Evolutionary conservation across 2,797 vertebrate species (phyloP), one percentile per base, ranked within the genome.

Genomic region (Propithecus deckenii): DNA sequence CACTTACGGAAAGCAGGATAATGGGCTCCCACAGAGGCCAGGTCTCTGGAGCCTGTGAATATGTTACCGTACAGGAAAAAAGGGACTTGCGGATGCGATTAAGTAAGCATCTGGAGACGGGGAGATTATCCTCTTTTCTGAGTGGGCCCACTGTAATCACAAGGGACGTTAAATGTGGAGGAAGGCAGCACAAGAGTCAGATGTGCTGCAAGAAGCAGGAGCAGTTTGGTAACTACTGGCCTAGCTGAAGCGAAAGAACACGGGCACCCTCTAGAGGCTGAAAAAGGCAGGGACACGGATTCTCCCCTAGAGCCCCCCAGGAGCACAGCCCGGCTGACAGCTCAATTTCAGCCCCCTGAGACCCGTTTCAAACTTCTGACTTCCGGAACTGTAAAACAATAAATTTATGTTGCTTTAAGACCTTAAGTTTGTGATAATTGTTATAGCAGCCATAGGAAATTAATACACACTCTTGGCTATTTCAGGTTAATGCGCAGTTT

Each of bases 261-360:
- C 22, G 23, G 20, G 48, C 32, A 7, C 84, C 80, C 88, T 67
- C 95, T 79, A 84, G 48, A 48, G 91, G 95, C 75, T 35, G 5
- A 11, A 63, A 61, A 55, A 10, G 2, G 57, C 32, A 89, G 38
- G 61, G 52, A 83, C 25, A 11, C 4, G 1, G 50, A 32, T 65
- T 67, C 10, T 67, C 14, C 13, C 76, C 38, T 8, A 9, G 80
- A 69, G 41, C 69, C 25, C 25, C 57, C 50, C 28, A 30, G 57
- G 32, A 59, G 50, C 0, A 23, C 22, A 46, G 28, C 15, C 25
- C 5, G 14, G 69, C 13, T 20, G 46, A 59, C 43, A n/a, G 41
- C n/a, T 41, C 41, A 11, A n/a, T 57, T 76, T 61, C 55, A 63
- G 59, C 28, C 38, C 23, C 25, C 5, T 17, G 86, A 61, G 32